Evolutionary conservation across 2,113 vertebrate species (phyloP), one percentile per base, ranked within the genome.

Genomic region (Onychostruthus taczanowskii): DNA sequence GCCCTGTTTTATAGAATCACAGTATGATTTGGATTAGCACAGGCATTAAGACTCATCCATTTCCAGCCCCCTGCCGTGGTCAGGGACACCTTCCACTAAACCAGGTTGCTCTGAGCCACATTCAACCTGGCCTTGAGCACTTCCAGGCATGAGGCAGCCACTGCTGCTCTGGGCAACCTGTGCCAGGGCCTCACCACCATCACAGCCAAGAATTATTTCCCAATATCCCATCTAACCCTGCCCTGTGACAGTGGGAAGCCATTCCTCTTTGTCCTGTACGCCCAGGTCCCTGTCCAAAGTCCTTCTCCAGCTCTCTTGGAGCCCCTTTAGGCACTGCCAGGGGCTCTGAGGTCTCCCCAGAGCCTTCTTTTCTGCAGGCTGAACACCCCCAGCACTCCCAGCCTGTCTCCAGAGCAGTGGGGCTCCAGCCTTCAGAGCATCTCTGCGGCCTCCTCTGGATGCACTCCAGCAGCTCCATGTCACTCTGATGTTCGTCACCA

Each of bases 81-180:
- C 55, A n/a, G 39, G 23, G 16, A 5, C 33, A 46, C 56, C 6
- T n/a, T 13, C 56, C n/a, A 6, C 55, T 15, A 20, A 11, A 46
- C 28, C 11, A 14, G n/a, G 15, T 28, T 69, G 33, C 39, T 69
- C 33, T 16, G 13, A 30, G 41, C 22, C 0, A 0, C 28, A 12
- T 64, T 12, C 22, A 4, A 6, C 56, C 41, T 30, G 49, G 4
- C 9, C 41, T 16, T n/a, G 30, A 31, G 28, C n/a, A 21, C 41
- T 30, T 20, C n/a, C 20, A 70, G 56, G 74, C 2, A 11, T 47
- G 37, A 21, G 14, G 33, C 47, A 87, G 47, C 15, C 55, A 20
- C 39, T 0, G 12, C n/a, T 39, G 1, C 56, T n/a, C 13, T 9
- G 56, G 28, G 18, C 10, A 63, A 4, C 11, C 28, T 56, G 33